phyloP scores from a whole-genome alignment of 2,888 invertebrate species.

The Temnothorax rugatulus region DNA sequence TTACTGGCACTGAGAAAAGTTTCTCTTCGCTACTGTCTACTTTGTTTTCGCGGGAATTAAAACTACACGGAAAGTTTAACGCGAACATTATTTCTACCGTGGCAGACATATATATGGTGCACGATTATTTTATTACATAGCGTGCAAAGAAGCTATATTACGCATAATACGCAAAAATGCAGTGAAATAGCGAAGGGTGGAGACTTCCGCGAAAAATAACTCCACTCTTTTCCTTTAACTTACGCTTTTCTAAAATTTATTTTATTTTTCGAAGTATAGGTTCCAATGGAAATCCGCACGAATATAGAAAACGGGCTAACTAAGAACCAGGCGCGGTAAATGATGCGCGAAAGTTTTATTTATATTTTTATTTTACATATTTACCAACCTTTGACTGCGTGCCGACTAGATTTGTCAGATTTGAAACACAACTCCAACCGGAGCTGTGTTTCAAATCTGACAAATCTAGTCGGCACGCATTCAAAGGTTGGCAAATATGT shows the following conservation, averaged over 20 bases:
- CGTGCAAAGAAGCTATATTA: slow-evolving; percentile 17
- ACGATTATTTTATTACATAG: slow-evolving; percentile 20
- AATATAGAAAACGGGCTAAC: no score
- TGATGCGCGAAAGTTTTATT: no score
- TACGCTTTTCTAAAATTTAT: slow-evolving; percentile 21
- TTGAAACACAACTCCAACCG: no score
- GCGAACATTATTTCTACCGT: not conserved
- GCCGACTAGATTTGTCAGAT: no score
- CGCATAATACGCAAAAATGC: not conserved
- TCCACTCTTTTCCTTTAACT: not conserved
- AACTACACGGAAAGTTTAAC: slow-evolving; percentile 3
- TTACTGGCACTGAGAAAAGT: not conserved
- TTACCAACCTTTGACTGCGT: no score
- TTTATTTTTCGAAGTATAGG: no score
- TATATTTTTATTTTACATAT: no score
- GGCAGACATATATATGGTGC: not conserved
- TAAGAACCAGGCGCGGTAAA: no score
- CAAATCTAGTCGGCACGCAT: no score
- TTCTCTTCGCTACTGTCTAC: not conserved
- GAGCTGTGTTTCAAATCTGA: no score
- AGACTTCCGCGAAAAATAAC: slow-evolving; percentile 10
- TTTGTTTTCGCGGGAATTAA: not conserved
- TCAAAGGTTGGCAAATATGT: no score
- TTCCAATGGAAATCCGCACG: no score
- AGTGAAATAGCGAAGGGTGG: slow-evolving; percentile 4